A percentile compares a stretch with the other conserved stretches of the same genome.
Evolutionary conservation across 2,113 vertebrate genomes (phyloP).

Genomic region (Romanogobio albipinnatus): DNA sequence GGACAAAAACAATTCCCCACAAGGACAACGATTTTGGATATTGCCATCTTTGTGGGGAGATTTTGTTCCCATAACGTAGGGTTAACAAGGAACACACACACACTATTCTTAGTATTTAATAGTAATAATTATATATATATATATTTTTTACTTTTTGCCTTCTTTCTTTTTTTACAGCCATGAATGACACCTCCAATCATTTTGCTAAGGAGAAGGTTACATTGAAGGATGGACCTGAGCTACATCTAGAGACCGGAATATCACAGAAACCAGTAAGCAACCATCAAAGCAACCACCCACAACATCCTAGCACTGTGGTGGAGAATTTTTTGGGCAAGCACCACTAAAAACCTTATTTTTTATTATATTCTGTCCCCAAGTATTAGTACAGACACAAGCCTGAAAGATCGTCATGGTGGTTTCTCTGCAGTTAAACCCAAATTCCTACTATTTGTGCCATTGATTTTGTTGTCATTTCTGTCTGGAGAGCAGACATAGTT

Average conservation of each 20-base stretch:
- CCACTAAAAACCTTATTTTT: neutral
- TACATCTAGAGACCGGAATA: neutral
- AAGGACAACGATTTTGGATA: too few relatives aligned
- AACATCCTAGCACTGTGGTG: neutral
- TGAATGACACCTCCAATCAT: too few relatives aligned
- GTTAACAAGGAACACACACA: too few relatives aligned
- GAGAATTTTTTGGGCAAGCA: neutral
- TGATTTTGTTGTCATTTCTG: constrained; percentile 66
- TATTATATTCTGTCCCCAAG: neutral
- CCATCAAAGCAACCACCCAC: neutral
- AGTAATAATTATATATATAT: too few relatives aligned
- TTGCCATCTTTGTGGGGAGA: too few relatives aligned
- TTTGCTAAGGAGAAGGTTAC: neutral
- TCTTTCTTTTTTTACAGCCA: neutral
- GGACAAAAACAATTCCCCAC: too few relatives aligned
- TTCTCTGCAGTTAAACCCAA: constrained; percentile 45
- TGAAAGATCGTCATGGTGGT: neutral
- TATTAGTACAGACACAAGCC: neutral
- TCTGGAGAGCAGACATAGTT: constrained; percentile 60
- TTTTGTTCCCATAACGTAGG: too few relatives aligned
- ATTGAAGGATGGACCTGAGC: neutral
- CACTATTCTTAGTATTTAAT: too few relatives aligned
- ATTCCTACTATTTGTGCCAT: constrained; percentile 56
- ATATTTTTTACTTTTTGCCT: too few relatives aligned
- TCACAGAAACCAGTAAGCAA: neutral